Conservation (phyloP, 2,113 vertebrate genomes). For the Chamaetylas fuelleborni region DNA sequence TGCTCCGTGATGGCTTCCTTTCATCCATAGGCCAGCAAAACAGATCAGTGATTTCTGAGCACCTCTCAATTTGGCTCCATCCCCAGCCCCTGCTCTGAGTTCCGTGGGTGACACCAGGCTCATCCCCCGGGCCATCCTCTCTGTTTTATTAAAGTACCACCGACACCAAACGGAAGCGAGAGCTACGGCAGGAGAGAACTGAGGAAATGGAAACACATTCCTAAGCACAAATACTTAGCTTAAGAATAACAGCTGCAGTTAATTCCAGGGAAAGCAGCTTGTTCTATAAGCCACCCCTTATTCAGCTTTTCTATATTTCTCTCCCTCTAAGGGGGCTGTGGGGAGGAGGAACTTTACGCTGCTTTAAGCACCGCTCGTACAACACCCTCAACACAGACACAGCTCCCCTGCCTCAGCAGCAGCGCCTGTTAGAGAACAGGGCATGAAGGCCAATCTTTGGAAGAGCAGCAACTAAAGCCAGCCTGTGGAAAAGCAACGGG, state of each 20-base stretch:
- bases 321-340: neutral
- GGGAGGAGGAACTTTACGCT: neutral
- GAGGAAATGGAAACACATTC: neutral
- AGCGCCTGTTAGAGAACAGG: neutral
- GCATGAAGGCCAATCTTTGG: neutral
- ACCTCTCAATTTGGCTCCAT: constrained; percentile 53
- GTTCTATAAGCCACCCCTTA: neutral
- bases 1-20: constrained; percentile 84
- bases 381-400: neutral
- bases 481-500: neutral
- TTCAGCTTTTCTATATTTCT: constrained; percentile 1
- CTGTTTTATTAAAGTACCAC: constrained; percentile 77
- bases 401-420: neutral
- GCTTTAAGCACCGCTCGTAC: neutral
- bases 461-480: constrained; percentile 1
- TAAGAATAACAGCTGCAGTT: constrained; percentile 30
- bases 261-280: constrained; percentile 40
- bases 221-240: constrained; percentile 28
- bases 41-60: constrained; percentile 53
- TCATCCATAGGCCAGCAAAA: constrained; percentile 84
- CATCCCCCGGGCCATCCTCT: constrained; percentile 35
- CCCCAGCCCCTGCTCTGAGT: constrained; percentile 18
- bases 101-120: constrained; percentile 34
- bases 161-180: constrained; percentile 55
- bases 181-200: neutral